Evolutionary conservation across 2,797 vertebrate genomes (phyloP), one percentile per base, ranked within the genome.

Genomic region (Acrossocheilus wenchowensis): DNA sequence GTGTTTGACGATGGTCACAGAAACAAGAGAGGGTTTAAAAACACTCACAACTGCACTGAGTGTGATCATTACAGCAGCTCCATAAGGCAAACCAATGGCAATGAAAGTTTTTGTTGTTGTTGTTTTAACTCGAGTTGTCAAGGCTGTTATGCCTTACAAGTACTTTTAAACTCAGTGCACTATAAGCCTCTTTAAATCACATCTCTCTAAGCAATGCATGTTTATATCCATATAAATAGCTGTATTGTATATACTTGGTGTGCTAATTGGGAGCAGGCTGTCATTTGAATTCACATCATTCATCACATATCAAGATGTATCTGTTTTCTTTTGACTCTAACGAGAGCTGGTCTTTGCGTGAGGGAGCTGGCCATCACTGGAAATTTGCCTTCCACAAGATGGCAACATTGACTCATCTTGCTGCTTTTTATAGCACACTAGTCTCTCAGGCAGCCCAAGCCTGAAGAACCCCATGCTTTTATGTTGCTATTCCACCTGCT

Each of bases 1-100:
- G 94, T 94, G 94, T 91, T 91, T 89, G 91, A 94, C 92, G 89
- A 93, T 81, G 94, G 95, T 94, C 95, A 94, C 91, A 94, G 92
- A 92, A 93, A 92, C 90, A 94, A 93, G 93, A 93, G 92, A 92
- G 88, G 92, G 91, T 92, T 95, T 94, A 90, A 91, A 89, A 91
- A 91, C 90, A 79, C 89, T 92, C 82, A 60, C 91, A 92, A 90
- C 87, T 81, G 89, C 87, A 83, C 86, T 41, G 92, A 93, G 94
- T 92, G 89, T 89, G 90, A 94, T 94, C 90, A 91, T 90, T 88
- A 78, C 89, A 82, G 91, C 88, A 88, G 91, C 91, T 93, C 91
- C 92, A 89, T 90, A 92, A 91, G 87, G 91, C 93, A 91, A 90
- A 91, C 91, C 90, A 87, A 88, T 89, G 90, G 88, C 90, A 92